These are phyloP conservation scores for Tringa solitaria DNA, from an alignment of 2,113 vertebrate species.

Conservation along the genomic window DNA sequence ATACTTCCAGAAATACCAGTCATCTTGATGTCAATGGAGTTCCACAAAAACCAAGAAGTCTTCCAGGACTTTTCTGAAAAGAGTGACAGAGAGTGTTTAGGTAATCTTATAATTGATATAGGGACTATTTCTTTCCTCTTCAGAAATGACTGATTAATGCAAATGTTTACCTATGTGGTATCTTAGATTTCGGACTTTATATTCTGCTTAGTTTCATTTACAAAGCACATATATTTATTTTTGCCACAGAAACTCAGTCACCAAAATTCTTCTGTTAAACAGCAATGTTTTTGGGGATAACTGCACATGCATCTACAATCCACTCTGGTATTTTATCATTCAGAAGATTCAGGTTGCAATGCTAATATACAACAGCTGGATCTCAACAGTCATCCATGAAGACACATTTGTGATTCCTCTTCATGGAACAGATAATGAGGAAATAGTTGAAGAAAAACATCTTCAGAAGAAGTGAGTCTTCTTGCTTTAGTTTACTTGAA, in stretches of 20 bases:
- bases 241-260: neutral
- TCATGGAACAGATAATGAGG: neutral
- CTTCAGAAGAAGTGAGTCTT: neutral
- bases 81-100: neutral
- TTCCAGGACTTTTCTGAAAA: neutral
- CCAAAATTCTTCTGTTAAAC: neutral
- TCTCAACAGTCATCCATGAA: neutral
- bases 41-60: neutral
- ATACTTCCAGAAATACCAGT: neutral
- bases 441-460: neutral
- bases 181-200: neutral
- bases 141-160: neutral
- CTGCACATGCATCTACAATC: fast-evolving
- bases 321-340: neutral
- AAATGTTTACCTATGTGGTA: neutral
- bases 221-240: neutral
- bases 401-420: neutral
- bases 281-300: too few species aligned
- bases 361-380: neutral
- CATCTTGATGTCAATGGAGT: neutral
- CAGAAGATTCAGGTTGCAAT: neutral
- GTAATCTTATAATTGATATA: neutral
- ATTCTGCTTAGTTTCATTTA: neutral
- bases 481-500: neutral
- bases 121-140: neutral